These are phyloP conservation scores for Dromius quadrimaculatus DNA, from an alignment of 2,888 invertebrate species.

Conservation along the genomic window DNA sequence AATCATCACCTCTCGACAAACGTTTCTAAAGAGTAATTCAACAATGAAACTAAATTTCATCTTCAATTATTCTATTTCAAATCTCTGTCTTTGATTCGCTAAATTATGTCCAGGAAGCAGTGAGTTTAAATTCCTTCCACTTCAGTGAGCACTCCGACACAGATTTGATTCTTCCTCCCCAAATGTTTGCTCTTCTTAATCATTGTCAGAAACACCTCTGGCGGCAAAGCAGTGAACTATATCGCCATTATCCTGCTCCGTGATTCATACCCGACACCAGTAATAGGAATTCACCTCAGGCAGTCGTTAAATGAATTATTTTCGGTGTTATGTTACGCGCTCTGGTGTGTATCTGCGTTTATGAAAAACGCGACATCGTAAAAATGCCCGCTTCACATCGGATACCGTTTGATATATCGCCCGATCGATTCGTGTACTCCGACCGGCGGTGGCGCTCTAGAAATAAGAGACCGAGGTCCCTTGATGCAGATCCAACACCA, in stretches of 20 bases:
- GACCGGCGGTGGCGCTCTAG: constrained; percentile 8
- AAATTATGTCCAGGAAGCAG: too few species aligned
- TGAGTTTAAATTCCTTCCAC: too few species aligned
- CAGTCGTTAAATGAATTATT: constrained; percentile 50
- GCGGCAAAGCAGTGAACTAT: constrained; percentile 9
- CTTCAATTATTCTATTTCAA: too few species aligned
- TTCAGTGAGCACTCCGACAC: too few species aligned
- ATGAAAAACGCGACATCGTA: constrained; percentile 52
- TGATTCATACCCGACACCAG: constrained; percentile 37
- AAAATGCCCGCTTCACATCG: constrained; percentile 51
- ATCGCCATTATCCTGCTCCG: constrained; percentile 38
- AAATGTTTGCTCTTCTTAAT: too few species aligned
- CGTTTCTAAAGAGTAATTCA: too few species aligned
- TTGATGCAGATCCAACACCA: constrained; percentile 10
- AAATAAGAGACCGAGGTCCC: not conserved
- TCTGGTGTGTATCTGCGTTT: constrained; percentile 46
- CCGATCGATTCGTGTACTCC: constrained; percentile 50
- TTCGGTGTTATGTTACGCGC: constrained; percentile 47
- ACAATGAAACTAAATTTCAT: too few species aligned
- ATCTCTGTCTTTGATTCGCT: too few species aligned
- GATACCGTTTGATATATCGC: constrained; percentile 51
- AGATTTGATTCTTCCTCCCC: too few species aligned
- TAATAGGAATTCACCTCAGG: constrained; percentile 50
- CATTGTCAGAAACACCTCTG: too few species aligned
- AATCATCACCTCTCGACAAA: too few species aligned